Evolutionary conservation across 92 coral and sea anemone genomes (phyloP).

Genomic region (Umimayanthus kanabou): DNA sequence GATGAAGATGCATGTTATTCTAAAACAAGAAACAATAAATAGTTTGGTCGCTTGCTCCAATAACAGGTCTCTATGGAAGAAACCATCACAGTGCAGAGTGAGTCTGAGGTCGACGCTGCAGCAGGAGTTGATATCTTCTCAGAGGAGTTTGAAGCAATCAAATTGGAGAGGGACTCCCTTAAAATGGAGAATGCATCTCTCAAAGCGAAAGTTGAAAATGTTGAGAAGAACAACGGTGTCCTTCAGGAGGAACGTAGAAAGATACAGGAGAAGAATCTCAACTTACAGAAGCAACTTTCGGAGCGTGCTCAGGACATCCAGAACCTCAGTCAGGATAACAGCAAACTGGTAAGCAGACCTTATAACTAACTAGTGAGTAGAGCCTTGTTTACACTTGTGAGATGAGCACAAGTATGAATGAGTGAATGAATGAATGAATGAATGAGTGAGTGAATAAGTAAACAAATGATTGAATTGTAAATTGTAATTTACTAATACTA

Average conservation of each 20-base stretch:
- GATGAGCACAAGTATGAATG: neutral
- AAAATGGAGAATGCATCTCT: conserved; percentile 71
- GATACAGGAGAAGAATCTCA: conserved; percentile 77
- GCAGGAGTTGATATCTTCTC: conserved; percentile 66
- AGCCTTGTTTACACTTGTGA: neutral
- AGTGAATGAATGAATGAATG: neutral
- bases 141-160: conserved; percentile 73
- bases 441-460: too few relatives aligned
- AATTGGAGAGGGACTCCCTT: conserved; percentile 72
- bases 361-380: neutral
- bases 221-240: conserved; percentile 62
- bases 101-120: conserved; percentile 63
- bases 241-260: conserved; percentile 89
- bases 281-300: conserved; percentile 79
- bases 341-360: conserved; percentile 59
- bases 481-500: too few relatives aligned
- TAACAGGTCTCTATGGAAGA: conserved; percentile 68
- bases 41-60: neutral
- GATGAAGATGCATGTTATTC: neutral
- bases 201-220: conserved; percentile 59
- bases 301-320: conserved; percentile 90
- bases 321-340: conserved; percentile 81
- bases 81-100: conserved; percentile 62
- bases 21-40: neutral
- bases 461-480: too few relatives aligned